These are phyloP conservation scores for Antheraea yamamai DNA, from an alignment of 2,888 invertebrate species.

Conservation along the genomic window DNA sequence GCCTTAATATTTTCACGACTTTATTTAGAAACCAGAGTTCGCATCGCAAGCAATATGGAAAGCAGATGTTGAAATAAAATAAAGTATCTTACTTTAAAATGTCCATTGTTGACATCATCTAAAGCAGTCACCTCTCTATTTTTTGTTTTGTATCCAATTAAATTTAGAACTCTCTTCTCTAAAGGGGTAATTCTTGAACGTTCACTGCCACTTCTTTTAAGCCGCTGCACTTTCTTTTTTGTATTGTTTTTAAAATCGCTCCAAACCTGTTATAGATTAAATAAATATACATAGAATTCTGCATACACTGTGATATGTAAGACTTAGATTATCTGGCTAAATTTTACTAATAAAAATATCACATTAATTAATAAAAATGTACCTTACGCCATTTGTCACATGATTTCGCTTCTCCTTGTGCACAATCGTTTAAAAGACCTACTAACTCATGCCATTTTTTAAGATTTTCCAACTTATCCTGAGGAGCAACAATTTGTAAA, in stretches of 20 bases:
- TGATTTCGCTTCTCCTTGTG: constrained; percentile 25
- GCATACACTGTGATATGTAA: neutral
- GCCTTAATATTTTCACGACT: no score
- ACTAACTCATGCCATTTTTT: constrained; percentile 30
- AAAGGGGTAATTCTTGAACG: constrained; percentile 20
- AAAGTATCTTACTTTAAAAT: constrained; percentile 23
- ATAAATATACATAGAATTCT: neutral
- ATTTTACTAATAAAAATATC: neutral
- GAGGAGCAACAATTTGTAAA: constrained; percentile 15
- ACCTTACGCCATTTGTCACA: constrained; percentile 34
- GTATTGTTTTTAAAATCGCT: constrained; percentile 38
- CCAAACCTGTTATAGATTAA: constrained; percentile 32
- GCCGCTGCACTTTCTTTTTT: constrained; percentile 28
- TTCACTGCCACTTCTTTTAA: constrained; percentile 18
- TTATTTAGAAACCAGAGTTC: no score
- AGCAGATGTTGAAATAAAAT: no score
- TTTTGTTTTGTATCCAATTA: constrained; percentile 20
- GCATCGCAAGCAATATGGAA: no score
- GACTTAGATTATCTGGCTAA: neutral
- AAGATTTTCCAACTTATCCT: constrained; percentile 22
- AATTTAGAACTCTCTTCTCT: constrained; percentile 27
- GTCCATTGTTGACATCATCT: constrained; percentile 20
- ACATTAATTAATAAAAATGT: neutral
- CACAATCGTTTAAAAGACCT: constrained; percentile 27
- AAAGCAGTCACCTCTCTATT: constrained; percentile 17